phyloP scores from a whole-genome alignment of 2,888 invertebrate species.

The Gasteruption jaculator region DNA sequence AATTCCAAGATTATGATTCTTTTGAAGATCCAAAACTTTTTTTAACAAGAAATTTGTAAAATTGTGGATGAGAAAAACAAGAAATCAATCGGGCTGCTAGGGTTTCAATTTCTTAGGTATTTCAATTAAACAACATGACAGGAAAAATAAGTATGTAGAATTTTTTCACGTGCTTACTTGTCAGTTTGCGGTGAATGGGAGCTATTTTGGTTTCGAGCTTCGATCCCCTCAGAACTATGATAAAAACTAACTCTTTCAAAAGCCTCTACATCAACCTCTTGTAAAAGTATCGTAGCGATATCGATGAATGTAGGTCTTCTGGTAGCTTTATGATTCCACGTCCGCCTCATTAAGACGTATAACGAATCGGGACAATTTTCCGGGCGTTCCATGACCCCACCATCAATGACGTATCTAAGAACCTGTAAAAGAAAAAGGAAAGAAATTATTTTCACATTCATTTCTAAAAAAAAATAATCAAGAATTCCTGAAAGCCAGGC shows the following conservation, averaged over 20 bases:
- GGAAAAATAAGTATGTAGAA: conserved; percentile 5
- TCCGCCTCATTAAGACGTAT: conserved; percentile 85
- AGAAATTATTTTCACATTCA: neutral
- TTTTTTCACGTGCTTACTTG: conserved; percentile 34
- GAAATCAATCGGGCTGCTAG: too few species aligned
- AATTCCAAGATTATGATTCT: too few species aligned
- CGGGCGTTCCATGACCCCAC: conserved; percentile 91
- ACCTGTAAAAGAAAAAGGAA: conserved; percentile 42
- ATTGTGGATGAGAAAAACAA: too few species aligned
- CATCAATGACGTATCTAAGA: conserved; percentile 81
- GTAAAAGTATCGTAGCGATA: conserved; percentile 70
- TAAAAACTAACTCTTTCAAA: conserved; percentile 65
- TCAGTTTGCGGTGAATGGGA: conserved; percentile 37
- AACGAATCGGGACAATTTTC: conserved; percentile 92
- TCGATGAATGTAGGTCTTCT: conserved; percentile 82
- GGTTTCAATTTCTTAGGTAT: too few species aligned
- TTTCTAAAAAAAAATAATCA: too few species aligned
- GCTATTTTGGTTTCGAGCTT: conserved; percentile 51
- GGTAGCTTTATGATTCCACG: conserved; percentile 83
- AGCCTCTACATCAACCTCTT: conserved; percentile 59
- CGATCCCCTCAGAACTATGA: conserved; percentile 57
- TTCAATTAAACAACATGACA: too few species aligned
- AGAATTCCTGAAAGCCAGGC: too few species aligned
- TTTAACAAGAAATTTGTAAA: too few species aligned
- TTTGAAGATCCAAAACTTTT: too few species aligned